Base-by-base conservation (phyloP, 2,113 vertebrate genomes). In the Hypomesus transpacificus region DNA sequence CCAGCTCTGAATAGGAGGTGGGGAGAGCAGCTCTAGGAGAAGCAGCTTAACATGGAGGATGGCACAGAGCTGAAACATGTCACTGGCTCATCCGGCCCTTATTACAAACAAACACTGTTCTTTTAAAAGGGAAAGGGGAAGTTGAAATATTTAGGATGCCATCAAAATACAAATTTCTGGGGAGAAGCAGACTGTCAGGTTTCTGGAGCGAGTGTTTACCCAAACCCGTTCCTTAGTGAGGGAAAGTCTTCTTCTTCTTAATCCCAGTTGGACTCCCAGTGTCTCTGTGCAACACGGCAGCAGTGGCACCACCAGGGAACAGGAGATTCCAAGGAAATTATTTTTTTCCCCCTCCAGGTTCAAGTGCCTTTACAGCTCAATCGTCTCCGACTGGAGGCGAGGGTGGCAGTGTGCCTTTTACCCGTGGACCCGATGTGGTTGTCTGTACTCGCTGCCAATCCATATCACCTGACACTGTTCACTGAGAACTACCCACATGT, bases 1-100 rank as follows among this genome's bases (percentile, higher is more conserved):
- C 91, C 92, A 76, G 61, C 78, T 83, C 75, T 89, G 89, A 91
- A 90, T 86, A 87, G 87, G 88, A 89, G 75, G 84, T 83, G 75
- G 28, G 60, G 79, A 80, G 87, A 78, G 82, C 56, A 68, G 78
- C 77, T 78, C 84, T 88, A 83, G 76, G 72, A 4, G 75, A 68
- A 81, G 77, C 79, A 81, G 80, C 78, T 90, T 86, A 87, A 89
- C 77, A 75, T 64, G 80, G 85, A 71, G 74, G 79, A 85, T 84
- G 64, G 70, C 79, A 87, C 81, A 85, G 83, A 84, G 82, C 69
- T 68, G 73, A 84, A 68, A 72, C 67, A 53, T 53, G 84, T 77
- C 56, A 46, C 67, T 69, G 57, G 67, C 78, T 74, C 50, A 46
- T 20, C 58, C 18, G 70, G 14, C 1, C 62, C 68, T 66, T 31